Evolutionary conservation across 1,140 invertebrate species (phyloP).

Genomic region (Trichonephila clavata): DNA sequence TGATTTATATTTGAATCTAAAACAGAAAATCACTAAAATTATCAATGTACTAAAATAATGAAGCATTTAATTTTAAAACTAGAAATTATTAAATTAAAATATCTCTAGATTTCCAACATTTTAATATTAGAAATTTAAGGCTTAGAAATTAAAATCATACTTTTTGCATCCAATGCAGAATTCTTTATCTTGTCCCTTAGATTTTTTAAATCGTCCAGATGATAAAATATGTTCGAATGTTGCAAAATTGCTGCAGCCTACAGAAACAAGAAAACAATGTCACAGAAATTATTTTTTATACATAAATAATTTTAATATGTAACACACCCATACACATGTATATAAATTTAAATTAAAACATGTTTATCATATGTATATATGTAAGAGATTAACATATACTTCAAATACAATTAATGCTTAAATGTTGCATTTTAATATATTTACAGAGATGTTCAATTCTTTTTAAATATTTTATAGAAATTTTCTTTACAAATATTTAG

Average conservation of each 20-base stretch:
- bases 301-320: too few species aligned
- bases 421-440: too few species aligned
- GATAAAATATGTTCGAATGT: constrained; percentile 46
- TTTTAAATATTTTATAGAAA: too few species aligned
- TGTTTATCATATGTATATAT: too few species aligned
- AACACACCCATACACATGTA: too few species aligned
- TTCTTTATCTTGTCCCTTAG: constrained; percentile 14
- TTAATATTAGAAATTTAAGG: background rate
- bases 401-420: too few species aligned
- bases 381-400: too few species aligned
- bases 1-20: background rate
- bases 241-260: constrained; percentile 61
- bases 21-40: background rate
- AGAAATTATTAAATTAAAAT: background rate
- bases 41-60: background rate
- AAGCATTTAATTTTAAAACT: background rate
- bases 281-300: too few species aligned
- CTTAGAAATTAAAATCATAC: background rate
- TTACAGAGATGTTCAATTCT: too few species aligned
- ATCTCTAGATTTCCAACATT: too few species aligned
- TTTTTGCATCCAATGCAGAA: background rate
- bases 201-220: constrained; percentile 16
- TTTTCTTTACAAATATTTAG: too few species aligned
- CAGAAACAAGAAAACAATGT: background rate
- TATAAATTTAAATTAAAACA: too few species aligned